These are phyloP conservation scores for Artibeus lituratus DNA, from an alignment of 2,797 vertebrate genomes.

Conservation along the genomic window DNA sequence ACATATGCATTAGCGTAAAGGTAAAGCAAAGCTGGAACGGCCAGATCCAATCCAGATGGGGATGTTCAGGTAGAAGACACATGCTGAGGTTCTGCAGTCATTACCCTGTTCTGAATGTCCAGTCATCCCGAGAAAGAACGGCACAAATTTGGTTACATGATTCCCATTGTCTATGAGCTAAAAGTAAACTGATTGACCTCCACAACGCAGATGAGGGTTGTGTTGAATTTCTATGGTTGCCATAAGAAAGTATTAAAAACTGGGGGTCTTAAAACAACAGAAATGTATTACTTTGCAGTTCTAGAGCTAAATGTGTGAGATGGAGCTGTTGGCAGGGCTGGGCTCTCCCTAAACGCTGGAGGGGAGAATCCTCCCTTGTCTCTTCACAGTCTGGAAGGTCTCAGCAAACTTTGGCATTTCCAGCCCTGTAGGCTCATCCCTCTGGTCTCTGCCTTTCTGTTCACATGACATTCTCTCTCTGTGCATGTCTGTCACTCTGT, in stretches of 20 bases:
- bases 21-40: background rate
- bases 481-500: background rate
- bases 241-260: background rate
- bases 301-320: background rate
- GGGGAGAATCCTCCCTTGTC: too few relatives aligned
- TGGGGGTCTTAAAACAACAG: background rate
- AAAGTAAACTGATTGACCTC: background rate
- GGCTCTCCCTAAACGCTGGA: too few relatives aligned
- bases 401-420: too few relatives aligned
- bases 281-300: background rate
- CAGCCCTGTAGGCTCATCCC: background rate
- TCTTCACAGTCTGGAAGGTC: background rate
- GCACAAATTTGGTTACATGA: fast-evolving
- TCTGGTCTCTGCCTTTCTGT: background rate
- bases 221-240: background rate
- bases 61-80: background rate
- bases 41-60: background rate
- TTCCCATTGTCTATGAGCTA: background rate
- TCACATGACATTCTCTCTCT: background rate
- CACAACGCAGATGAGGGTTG: background rate
- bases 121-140: background rate
- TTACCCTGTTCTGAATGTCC: background rate
- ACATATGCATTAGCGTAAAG: background rate
- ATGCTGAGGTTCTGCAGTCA: background rate
- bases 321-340: too few relatives aligned